A percentile compares a stretch with the other conserved stretches of the same genome.
Conservation (phyloP, 2,797 vertebrate species). For the Sciaenops ocellatus region DNA sequence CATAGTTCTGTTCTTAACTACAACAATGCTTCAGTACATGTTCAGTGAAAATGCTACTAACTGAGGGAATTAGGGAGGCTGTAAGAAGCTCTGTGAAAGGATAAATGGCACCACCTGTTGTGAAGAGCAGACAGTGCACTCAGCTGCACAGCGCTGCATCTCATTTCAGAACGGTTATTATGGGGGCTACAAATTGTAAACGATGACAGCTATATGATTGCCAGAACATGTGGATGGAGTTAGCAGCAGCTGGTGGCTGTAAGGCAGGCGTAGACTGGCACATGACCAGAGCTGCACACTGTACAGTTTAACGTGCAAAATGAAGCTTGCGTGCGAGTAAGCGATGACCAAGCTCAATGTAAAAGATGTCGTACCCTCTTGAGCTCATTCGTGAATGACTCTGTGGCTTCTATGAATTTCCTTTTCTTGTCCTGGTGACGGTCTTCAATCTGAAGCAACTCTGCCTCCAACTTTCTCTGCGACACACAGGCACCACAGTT, state of each 20-base stretch:
- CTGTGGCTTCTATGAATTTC: constrained; percentile 97
- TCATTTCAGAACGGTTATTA: constrained; percentile 49
- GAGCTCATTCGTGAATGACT: constrained; percentile 96
- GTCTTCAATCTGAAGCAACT: constrained; percentile 97
- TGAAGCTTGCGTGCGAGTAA: constrained; percentile 59
- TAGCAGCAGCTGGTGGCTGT: constrained; percentile 69
- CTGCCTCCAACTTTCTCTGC: constrained; percentile 97
- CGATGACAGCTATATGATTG: constrained; percentile 58
- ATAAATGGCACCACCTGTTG: constrained; percentile 76
- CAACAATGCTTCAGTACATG: neutral
- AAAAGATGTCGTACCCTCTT: constrained; percentile 89
- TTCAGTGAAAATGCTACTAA: neutral
- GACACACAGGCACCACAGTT: constrained; percentile 50
- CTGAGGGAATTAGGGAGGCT: too few relatives aligned
- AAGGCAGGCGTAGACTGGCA: constrained; percentile 54
- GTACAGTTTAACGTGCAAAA: constrained; percentile 45
- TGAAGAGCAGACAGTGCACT: constrained; percentile 27
- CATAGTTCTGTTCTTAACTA: neutral
- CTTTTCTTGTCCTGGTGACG: constrained; percentile 99
- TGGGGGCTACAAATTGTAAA: constrained; percentile 56
- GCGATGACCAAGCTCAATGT: constrained; percentile 33
- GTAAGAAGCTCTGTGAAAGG: constrained; percentile 9
- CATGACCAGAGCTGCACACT: constrained; percentile 43
- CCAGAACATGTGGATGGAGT: constrained; percentile 71
- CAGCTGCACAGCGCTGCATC: constrained; percentile 29